These are phyloP conservation scores for Cataglyphis hispanica DNA, from an alignment of 1,140 invertebrate species.

Conservation along the genomic window DNA sequence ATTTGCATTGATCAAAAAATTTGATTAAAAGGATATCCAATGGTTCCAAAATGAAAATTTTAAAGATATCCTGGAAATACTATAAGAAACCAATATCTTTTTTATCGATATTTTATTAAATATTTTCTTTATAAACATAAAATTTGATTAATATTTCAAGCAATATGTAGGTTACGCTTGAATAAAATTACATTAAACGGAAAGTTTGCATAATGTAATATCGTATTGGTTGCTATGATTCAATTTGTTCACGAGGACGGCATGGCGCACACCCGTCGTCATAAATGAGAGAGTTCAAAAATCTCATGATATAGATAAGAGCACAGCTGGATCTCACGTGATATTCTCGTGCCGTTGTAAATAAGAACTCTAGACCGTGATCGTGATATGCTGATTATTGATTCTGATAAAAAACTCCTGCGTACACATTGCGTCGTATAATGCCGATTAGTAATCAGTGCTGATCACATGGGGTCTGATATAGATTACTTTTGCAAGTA, in stretches of 20 bases:
- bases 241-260: background rate
- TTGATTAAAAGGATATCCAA: background rate
- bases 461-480: background rate
- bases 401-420: slow-evolving; percentile 57
- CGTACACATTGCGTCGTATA: background rate
- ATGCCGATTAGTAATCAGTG: background rate
- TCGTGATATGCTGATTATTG: slow-evolving; percentile 63
- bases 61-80: background rate
- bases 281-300: background rate
- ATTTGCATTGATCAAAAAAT: background rate
- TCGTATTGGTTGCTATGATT: background rate
- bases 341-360: slow-evolving; percentile 59
- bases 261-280: background rate
- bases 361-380: slow-evolving; percentile 42
- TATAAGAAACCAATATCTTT: slow-evolving; percentile 1
- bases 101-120: slow-evolving; percentile 51
- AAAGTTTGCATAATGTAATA: slow-evolving; percentile 39
- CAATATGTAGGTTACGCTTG: background rate
- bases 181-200: slow-evolving; percentile 9
- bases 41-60: too few relatives aligned
- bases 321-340: slow-evolving; percentile 63
- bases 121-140: background rate
- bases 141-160: background rate
- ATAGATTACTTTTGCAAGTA: background rate
- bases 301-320: background rate